A percentile compares a stretch with the other conserved stretches of the same genome.
These are phyloP conservation scores for Heteractis magnifica DNA, from an alignment of 92 coral and sea anemone species.

Conservation along the genomic window DNA sequence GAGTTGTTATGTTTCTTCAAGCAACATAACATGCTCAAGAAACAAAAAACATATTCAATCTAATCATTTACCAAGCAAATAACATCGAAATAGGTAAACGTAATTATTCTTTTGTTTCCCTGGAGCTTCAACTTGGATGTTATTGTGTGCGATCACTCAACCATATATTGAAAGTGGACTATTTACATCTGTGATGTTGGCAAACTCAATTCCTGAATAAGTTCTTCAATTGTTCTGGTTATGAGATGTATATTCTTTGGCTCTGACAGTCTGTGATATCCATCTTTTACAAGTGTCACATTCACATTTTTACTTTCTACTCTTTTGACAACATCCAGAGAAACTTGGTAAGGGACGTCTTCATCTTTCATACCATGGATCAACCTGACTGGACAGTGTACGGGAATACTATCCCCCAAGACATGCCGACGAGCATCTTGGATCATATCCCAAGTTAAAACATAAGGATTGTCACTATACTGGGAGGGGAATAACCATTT, in stretches of 20 bases:
- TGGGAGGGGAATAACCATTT: constrained; percentile 64
- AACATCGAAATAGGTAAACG: too few relatives aligned
- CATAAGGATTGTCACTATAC: constrained; percentile 66
- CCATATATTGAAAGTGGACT: too few relatives aligned
- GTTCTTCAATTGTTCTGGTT: constrained; percentile 50
- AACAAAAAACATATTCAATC: too few relatives aligned
- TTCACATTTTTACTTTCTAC: constrained; percentile 60
- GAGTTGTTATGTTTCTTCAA: too few relatives aligned
- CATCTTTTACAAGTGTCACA: constrained; percentile 67
- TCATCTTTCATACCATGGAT: constrained; percentile 77
- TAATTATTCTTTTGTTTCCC: not conserved
- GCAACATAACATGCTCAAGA: too few relatives aligned
- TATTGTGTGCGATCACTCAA: too few relatives aligned
- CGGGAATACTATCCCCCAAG: constrained; percentile 31
- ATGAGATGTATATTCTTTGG: constrained; percentile 45
- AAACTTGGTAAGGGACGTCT: constrained; percentile 71
- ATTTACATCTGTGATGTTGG: not conserved
- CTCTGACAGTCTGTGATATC: constrained; percentile 74
- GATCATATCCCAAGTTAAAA: constrained; percentile 54
- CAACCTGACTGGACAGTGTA: constrained; percentile 72
- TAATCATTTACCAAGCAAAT: too few relatives aligned
- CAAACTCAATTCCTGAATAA: constrained; percentile 42
- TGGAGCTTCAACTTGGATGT: not conserved
- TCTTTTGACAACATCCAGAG: constrained; percentile 58
- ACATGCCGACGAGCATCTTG: constrained; percentile 66